phyloP scores from a whole-genome alignment of 2,113 vertebrate species.

The Raja brachyura region DNA sequence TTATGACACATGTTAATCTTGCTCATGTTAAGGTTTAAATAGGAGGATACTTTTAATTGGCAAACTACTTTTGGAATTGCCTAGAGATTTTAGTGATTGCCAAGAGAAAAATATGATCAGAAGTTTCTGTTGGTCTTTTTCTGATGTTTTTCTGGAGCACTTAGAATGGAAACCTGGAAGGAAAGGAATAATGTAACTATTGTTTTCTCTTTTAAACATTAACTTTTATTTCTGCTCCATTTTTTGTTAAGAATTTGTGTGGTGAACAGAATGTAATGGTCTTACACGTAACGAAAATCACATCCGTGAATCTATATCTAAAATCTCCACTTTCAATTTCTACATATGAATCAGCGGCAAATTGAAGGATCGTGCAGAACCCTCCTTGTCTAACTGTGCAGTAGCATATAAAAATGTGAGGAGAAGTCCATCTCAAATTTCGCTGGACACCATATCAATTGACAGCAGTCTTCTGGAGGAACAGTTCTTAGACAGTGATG shows the following conservation, averaged over 20 bases:
- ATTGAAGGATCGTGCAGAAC: slow-evolving; percentile 76
- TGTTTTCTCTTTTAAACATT: neutral
- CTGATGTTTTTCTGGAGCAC: neutral
- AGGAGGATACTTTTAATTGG: neutral
- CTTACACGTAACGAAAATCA: neutral
- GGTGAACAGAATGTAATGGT: neutral
- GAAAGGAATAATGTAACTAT: neutral
- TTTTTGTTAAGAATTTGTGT: neutral
- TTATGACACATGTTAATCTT: neutral
- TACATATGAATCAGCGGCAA: slow-evolving; percentile 61
- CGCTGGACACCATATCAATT: slow-evolving; percentile 85
- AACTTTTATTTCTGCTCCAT: neutral
- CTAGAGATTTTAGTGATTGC: neutral
- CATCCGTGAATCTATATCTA: neutral
- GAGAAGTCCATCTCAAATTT: slow-evolving; percentile 86
- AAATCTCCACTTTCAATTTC: slow-evolving; percentile 29
- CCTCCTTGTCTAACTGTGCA: slow-evolving; percentile 61
- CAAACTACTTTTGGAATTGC: neutral
- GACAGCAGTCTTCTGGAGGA: slow-evolving; percentile 80
- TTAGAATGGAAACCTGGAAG: neutral
- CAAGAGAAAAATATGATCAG: neutral
- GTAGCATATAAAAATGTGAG: slow-evolving; percentile 88
- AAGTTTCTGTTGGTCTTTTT: neutral
- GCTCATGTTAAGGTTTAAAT: neutral
- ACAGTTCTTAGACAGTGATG: slow-evolving; percentile 73